Percentiles rank a stretch among this genome's conserved stretches.
These are phyloP conservation scores for Diprion similis DNA, from an alignment of 1,140 invertebrate species.

Conservation along the genomic window DNA sequence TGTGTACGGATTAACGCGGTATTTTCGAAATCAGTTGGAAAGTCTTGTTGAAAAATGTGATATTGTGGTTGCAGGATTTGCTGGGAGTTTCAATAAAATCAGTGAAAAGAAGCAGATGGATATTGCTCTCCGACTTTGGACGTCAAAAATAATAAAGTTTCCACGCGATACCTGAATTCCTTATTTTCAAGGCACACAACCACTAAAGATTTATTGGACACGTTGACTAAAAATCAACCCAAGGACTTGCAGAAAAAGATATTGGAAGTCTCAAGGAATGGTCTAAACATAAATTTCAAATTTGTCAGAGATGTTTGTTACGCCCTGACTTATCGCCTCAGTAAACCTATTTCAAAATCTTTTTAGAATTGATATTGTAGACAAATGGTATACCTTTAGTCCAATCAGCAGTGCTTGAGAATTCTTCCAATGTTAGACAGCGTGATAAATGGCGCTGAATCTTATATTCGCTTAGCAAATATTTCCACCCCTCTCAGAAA, in stretches of 20 bases:
- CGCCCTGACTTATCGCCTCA: too few species aligned
- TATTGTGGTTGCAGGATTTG: slow-evolving; percentile 29
- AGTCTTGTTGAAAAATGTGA: slow-evolving; percentile 21
- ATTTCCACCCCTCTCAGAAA: too few species aligned
- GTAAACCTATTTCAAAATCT: too few species aligned
- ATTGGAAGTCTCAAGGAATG: slow-evolving; percentile 23
- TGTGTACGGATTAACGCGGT: slow-evolving; percentile 24
- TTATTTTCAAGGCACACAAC: slow-evolving; percentile 25
- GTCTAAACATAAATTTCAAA: slow-evolving; percentile 22
- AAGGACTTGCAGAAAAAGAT: slow-evolving; percentile 16
- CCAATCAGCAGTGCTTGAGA: too few species aligned
- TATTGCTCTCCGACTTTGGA: slow-evolving; percentile 27
- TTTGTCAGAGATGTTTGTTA: slow-evolving; percentile 13
- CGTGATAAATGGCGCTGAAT: too few species aligned
- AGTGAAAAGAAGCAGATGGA: slow-evolving; percentile 30
- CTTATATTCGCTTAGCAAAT: too few species aligned
- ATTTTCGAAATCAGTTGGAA: slow-evolving; percentile 26
- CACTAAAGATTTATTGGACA: slow-evolving; percentile 21
- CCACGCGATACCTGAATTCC: slow-evolving; percentile 27
- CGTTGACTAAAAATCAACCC: slow-evolving; percentile 15
- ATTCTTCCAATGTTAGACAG: too few species aligned
- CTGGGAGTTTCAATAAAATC: slow-evolving; percentile 34
- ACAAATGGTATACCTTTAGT: too few species aligned
- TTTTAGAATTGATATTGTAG: too few species aligned
- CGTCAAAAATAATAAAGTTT: slow-evolving; percentile 19